A percentile compares a stretch with the other conserved stretches of the same genome.
These are phyloP conservation scores for Brachionus koreanus DNA, from an alignment of 1,140 invertebrate genomes.

Conservation along the genomic window DNA sequence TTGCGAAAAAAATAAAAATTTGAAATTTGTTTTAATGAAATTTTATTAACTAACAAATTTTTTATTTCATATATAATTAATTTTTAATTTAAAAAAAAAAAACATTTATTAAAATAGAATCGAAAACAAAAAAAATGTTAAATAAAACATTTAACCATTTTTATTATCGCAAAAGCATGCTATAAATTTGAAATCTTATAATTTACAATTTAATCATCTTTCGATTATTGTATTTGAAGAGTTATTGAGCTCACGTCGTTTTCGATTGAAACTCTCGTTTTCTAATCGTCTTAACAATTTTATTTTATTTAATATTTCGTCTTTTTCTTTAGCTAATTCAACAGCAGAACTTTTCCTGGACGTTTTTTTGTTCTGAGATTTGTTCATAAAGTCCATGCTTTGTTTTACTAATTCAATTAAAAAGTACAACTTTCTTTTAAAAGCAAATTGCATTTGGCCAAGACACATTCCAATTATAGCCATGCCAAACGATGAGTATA, in stretches of 20 bases:
- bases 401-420: constrained; percentile 4
- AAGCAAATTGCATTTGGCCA: constrained; percentile 86
- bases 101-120: too few species aligned
- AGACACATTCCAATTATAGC: constrained; percentile 97
- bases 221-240: not conserved
- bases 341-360: not conserved
- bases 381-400: constrained; percentile 4
- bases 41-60: too few species aligned
- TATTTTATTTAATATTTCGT: constrained; percentile 2
- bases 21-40: too few species aligned
- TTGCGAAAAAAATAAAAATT: too few species aligned
- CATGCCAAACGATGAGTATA: constrained; percentile 92
- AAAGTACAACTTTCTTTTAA: not conserved
- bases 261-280: not conserved
- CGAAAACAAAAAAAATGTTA: too few species aligned
- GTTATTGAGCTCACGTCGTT: not conserved
- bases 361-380: not conserved
- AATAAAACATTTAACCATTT: too few species aligned
- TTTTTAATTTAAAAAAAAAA: too few species aligned
- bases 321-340: not conserved
- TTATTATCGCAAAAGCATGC: too few species aligned
- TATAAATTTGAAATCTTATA: too few species aligned
- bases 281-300: not conserved
- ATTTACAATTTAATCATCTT: not conserved
- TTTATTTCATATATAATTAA: too few species aligned